These are phyloP conservation scores for Scarus forsteni DNA, from an alignment of 2,797 vertebrate genomes.

Conservation along the genomic window DNA sequence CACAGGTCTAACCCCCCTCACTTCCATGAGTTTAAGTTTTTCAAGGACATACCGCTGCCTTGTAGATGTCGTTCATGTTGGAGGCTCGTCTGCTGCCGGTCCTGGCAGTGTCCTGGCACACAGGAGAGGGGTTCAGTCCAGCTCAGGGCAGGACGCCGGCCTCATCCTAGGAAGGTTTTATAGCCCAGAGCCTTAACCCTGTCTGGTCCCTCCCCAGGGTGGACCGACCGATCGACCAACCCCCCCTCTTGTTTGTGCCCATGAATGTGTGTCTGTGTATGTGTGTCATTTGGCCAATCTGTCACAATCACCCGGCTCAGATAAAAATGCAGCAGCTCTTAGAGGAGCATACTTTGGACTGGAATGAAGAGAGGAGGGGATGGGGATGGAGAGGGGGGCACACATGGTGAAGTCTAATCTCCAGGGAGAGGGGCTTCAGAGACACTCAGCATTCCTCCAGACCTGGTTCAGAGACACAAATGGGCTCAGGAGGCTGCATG, in stretches of 20 bases:
- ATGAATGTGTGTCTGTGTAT: conserved; percentile 63
- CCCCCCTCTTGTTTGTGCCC: conserved; percentile 49
- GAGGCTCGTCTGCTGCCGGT: conserved; percentile 71
- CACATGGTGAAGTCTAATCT: conserved; percentile 72
- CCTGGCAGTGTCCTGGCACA: conserved; percentile 69
- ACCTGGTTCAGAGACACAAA: conserved; percentile 59
- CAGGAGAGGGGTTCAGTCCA: conserved; percentile 65
- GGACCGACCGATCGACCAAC: conserved; percentile 19
- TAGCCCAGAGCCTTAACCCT: conserved; percentile 62
- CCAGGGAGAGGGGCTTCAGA: conserved; percentile 68
- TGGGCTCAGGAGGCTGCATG: conserved; percentile 30
- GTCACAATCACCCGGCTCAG: conserved; percentile 83
- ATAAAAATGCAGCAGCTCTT: conserved; percentile 83
- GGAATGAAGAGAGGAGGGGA: conserved; percentile 70
- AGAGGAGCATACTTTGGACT: conserved; percentile 77
- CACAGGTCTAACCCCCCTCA: neutral
- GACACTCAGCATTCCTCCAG: conserved; percentile 83
- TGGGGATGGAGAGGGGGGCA: conserved; percentile 23
- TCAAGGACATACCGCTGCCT: conserved; percentile 84
- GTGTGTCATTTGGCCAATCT: conserved; percentile 80
- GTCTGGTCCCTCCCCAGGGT: conserved; percentile 71
- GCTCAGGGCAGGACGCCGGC: conserved; percentile 76
- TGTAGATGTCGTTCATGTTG: conserved; percentile 89
- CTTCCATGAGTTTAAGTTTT: conserved; percentile 11
- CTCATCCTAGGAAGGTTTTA: conserved; percentile 76